Conservation (phyloP, 2,888 invertebrate species). For the Druceiella hillmani region DNA sequence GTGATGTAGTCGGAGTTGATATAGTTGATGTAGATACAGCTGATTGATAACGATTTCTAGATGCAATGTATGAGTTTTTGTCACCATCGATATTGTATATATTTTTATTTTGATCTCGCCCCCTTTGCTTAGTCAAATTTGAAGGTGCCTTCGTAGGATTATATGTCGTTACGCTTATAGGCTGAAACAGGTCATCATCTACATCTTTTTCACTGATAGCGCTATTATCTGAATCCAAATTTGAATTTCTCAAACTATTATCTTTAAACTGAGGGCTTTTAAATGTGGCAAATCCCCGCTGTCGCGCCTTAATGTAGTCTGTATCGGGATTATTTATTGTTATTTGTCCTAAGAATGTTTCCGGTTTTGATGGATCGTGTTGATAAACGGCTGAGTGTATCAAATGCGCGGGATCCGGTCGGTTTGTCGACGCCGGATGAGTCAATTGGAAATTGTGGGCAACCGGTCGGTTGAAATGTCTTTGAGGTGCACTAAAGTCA, state of each 20-base stretch:
- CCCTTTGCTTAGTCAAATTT: no score
- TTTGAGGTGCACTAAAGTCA: conserved; percentile 36
- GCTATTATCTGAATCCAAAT: conserved; percentile 37
- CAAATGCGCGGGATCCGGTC: conserved; percentile 50
- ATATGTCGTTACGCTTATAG: conserved; percentile 45
- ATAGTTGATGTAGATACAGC: no score
- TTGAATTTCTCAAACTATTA: conserved; percentile 46
- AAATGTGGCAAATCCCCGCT: no score
- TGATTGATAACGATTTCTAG: no score
- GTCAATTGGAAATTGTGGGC: conserved; percentile 45
- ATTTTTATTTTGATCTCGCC: no score
- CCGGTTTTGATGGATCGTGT: conserved; percentile 55
- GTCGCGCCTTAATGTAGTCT: no score
- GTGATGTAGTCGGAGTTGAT: no score
- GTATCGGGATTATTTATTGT: conserved; percentile 57
- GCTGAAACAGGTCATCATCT: conserved; percentile 42
- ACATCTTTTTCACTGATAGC: conserved; percentile 39
- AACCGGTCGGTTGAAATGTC: conserved; percentile 41
- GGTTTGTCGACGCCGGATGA: conserved; percentile 47
- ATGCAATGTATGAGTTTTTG: no score
- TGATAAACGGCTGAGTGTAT: conserved; percentile 54
- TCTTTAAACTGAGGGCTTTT: conserved; percentile 46
- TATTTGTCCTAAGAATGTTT: conserved; percentile 58
- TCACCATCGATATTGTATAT: no score
- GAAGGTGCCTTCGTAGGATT: conserved; percentile 46